phyloP scores from a whole-genome alignment of 2,113 vertebrate species.

The Melanerpes formicivorus region DNA sequence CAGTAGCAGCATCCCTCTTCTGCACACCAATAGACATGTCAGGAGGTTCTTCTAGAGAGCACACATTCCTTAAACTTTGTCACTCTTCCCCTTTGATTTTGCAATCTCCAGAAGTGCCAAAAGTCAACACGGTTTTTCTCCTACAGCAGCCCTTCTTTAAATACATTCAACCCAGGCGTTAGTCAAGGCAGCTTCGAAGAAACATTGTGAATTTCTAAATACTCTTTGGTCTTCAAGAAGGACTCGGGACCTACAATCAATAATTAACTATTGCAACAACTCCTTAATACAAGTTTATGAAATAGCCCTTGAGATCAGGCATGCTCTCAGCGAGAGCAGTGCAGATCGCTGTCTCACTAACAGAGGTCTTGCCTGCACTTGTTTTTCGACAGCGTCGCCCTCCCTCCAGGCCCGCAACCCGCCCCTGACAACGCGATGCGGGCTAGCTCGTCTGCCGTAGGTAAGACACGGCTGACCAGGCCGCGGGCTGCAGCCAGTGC shows the following conservation, averaged over 20 bases:
- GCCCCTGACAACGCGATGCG: accelerated
- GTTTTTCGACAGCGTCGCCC: accelerated
- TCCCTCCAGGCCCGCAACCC: neutral
- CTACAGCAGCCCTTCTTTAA: neutral
- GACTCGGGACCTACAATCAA: neutral
- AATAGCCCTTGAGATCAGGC: too few relatives aligned
- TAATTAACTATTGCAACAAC: neutral
- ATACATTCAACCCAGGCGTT: neutral
- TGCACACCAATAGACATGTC: accelerated
- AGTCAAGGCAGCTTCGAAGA: neutral
- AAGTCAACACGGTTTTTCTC: neutral
- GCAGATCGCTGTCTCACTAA: neutral
- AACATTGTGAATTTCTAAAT: neutral
- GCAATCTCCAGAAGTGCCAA: neutral
- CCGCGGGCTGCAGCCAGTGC: neutral
- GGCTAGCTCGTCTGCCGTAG: accelerated
- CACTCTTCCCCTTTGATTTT: neutral
- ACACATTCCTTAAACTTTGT: neutral
- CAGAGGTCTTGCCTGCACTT: neutral
- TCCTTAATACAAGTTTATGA: neutral
- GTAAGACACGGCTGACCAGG: neutral
- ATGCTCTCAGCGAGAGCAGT: neutral
- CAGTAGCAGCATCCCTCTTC: neutral
- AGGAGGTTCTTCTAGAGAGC: neutral
- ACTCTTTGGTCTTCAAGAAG: neutral